phyloP scores from a whole-genome alignment of 2,888 invertebrate genomes.

The Hypolimnas misippus region DNA sequence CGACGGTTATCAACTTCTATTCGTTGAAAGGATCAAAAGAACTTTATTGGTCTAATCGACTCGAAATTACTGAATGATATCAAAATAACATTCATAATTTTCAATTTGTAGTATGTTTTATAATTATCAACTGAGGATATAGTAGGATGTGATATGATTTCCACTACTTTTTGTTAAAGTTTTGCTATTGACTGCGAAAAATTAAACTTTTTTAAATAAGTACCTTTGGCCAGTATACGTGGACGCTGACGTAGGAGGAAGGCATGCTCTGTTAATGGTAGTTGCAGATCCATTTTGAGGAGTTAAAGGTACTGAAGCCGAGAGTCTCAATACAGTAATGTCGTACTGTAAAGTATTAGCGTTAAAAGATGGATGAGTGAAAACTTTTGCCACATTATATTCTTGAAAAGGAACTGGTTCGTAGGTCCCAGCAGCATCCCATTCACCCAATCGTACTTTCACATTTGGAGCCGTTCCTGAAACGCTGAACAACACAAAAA shows the following conservation, averaged over 20 bases:
- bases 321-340: slow-evolving; percentile 90
- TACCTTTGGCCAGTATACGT: slow-evolving; percentile 81
- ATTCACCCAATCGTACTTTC: slow-evolving; percentile 90
- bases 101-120: too few species aligned
- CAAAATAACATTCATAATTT: too few species aligned
- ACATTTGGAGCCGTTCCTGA: slow-evolving; percentile 79
- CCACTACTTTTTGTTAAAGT: neutral
- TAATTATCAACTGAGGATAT: too few species aligned
- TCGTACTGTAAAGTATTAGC: slow-evolving; percentile 90
- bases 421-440: slow-evolving; percentile 86
- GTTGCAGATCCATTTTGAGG: slow-evolving; percentile 72
- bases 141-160: too few species aligned
- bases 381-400: slow-evolving; percentile 82
- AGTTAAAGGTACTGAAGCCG: slow-evolving; percentile 80
- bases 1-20: too few species aligned
- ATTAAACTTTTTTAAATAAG: neutral
- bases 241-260: slow-evolving; percentile 72
- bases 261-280: slow-evolving; percentile 86
- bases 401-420: slow-evolving; percentile 88
- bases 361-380: slow-evolving; percentile 87
- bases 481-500: slow-evolving; percentile 56
- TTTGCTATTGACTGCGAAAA: neutral
- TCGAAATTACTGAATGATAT: too few species aligned
- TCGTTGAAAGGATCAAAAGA: too few species aligned
- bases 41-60: too few species aligned